Base-by-base conservation (phyloP, 2,113 vertebrate species). In the Rhombomys opimus region DNA sequence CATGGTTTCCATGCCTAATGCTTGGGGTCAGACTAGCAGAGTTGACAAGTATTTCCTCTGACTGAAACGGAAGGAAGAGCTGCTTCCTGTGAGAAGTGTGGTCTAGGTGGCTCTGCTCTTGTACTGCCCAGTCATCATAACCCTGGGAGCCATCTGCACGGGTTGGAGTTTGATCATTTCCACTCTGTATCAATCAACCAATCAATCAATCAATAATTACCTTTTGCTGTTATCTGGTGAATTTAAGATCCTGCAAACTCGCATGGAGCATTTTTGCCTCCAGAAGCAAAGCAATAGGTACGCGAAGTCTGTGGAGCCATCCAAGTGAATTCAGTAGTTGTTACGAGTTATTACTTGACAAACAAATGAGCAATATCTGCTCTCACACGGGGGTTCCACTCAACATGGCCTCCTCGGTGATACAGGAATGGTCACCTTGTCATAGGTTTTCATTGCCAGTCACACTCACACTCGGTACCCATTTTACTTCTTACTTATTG, bases 141-240 rank as follows among this genome's bases (percentile, higher is more conserved):
- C 0, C 0, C 0, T 0, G 61, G 68, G 7, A 0, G 0, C 32
- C 41, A 70, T 90, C 35, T 67, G 85, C 70, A 81, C 18, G 59
- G 76, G 32, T 50, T 87, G 63, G 81, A 97, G 91, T 80, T 89
- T 95, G 97, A 97, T 35, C 54, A 76, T 96, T 89, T 90, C 32
- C 70, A 92, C 41, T 81, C 50, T 30, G 5, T 92, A 96, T 68
- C 38, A 94, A 90, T 5, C 4, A 46, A 5, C 5, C 4, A 46
- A 46, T 46, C 4, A 46, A 46, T 46, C 4, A 84, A 63, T 57
- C 87, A 85, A 82, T 80, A 90, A 18, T 67, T 81, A 63, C 73
- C 87, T 32, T 77, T 14, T 27, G 2, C 90, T 61, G 8, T 59
- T 52, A 92, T 2, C 46, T 92, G 91, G 41, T 70, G 96, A 96